These are phyloP conservation scores for Pseudococcus jackbeardsleyi DNA, from an alignment of 2,888 invertebrate species.

Conservation along the genomic window DNA sequence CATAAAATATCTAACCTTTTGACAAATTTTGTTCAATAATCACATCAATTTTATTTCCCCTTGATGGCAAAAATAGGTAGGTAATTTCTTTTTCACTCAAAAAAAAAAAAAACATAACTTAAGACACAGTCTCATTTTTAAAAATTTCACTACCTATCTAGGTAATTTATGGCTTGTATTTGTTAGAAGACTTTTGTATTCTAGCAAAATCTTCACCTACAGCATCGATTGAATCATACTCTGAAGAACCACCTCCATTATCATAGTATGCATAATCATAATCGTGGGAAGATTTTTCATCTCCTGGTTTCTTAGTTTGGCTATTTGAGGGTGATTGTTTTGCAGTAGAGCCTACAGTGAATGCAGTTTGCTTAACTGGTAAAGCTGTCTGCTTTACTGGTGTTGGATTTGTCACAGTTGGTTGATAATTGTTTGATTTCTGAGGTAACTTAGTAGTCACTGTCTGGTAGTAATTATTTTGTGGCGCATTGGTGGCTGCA, in stretches of 20 bases:
- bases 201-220: constrained; percentile 68
- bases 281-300: constrained; percentile 69
- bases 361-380: neutral
- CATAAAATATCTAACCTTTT: neutral
- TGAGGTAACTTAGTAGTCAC: neutral
- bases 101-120: neutral
- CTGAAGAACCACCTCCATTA: constrained; percentile 71
- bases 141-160: neutral
- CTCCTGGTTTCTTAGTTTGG: neutral
- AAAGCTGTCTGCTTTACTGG: neutral
- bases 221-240: constrained; percentile 71
- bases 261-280: constrained; percentile 92
- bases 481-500: neutral
- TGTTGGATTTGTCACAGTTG: constrained; percentile 67
- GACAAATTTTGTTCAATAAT: neutral
- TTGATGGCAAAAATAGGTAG: neutral
- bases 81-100: neutral
- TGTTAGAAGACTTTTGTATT: constrained; percentile 65
- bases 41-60: neutral
- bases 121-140: constrained; percentile 48
- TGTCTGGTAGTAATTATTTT: neutral
- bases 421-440: neutral
- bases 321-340: constrained; percentile 69
- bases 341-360: constrained; percentile 70
- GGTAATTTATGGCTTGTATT: constrained; percentile 15